Evolutionary conservation across 1,140 invertebrate species (phyloP), one percentile per base, ranked within the genome.

Genomic region (Achroia grisella): DNA sequence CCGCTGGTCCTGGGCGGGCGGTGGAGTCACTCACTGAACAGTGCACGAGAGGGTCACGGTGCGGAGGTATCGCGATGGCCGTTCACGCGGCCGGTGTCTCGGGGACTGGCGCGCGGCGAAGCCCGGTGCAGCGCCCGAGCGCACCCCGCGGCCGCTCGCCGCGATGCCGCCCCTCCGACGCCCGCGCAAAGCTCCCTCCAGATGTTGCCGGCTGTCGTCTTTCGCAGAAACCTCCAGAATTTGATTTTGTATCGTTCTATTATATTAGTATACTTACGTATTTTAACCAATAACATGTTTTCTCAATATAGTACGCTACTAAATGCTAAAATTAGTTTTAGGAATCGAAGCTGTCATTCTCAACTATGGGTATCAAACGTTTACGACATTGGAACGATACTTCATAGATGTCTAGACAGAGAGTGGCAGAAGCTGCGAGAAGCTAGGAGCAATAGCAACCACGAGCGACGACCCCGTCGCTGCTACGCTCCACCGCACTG

Each of bases 71-170:
- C 54, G 64, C 76, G 76, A 59, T 80, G 76, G 76, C 76, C 76
- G 79, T 71, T 77, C 79, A 58, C 76, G 55, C 71, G 73, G 79
- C 76, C 79, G 76, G 73, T 72, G 79, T 80, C 75, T 80, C 67
- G 71, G 69, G 77, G 73, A 80, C 77, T 80, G 76, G 72, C 75
- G 71, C 65, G 71, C 64, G 64, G 62, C 54, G 51, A 52, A 31
- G 41, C 54, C 46, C 33, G 42, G 8, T 43, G 41, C 17, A 13
- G 42, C 31, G 30, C 40, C 56, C 50, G 64, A 59, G 56, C 67
- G 70, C 69, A 63, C 58, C 65, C 65, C 64, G 70, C 70, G 67
- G 64, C 60, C 55, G 62, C 66, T 69, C 68, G 74, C 62, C 64
- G 70, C 74, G 6, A 53, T 60, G 55, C 43, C 70, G 62, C 70